Conservation (phyloP, 53 echinoderm and acorn worm genomes). For the Actinopyga echinites region DNA sequence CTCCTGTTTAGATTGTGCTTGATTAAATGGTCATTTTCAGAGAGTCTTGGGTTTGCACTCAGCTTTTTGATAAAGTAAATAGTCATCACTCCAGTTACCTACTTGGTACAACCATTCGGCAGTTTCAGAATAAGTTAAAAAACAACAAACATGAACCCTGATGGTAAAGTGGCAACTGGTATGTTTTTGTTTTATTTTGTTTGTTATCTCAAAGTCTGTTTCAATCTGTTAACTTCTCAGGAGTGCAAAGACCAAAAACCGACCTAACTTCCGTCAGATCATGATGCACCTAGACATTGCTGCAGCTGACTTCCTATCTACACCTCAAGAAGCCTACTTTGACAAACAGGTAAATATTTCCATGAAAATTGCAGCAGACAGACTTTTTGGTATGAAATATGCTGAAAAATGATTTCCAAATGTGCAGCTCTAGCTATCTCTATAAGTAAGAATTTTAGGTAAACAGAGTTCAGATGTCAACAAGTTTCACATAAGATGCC, state of each 20-base stretch:
- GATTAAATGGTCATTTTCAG: no score
- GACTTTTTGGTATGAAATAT: not conserved
- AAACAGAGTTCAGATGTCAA: not conserved
- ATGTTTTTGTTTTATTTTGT: no score
- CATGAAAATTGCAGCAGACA: not conserved
- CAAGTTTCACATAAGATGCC: no score
- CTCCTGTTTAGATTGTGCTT: no score
- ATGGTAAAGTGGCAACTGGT: no score
- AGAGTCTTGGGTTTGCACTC: no score
- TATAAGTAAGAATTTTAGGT: not conserved
- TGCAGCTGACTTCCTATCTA: conserved; percentile 95
- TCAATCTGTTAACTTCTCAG: conserved; percentile 9
- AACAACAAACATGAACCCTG: no score
- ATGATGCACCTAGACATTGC: conserved; percentile 99
- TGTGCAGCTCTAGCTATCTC: not conserved
- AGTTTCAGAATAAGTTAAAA: no score
- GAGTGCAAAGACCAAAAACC: conserved; percentile 95
- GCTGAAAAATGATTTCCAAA: not conserved
- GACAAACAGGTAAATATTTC: conserved; percentile 80
- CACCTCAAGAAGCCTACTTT: conserved; percentile 97
- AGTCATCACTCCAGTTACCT: no score
- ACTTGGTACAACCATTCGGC: no score
- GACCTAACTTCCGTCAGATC: conserved; percentile 97
- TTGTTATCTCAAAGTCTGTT: no score
- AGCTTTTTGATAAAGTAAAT: no score